A percentile compares a stretch with the other conserved stretches of the same genome.
Conservation (phyloP, 1,140 invertebrate species). For the Bombyx mandarina region DNA sequence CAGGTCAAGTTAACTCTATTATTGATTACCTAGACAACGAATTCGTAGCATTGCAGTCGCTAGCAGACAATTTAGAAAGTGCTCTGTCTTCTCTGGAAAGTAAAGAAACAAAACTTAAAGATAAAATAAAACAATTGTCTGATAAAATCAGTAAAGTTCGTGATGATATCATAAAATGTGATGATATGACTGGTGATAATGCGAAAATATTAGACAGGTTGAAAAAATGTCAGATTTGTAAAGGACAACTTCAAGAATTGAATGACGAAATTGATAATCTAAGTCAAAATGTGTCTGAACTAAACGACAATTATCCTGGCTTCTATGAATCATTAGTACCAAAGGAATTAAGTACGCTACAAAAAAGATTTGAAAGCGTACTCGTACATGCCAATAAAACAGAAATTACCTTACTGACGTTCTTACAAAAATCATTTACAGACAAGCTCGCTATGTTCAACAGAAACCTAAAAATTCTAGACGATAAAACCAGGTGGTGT, state of each 20-base stretch:
- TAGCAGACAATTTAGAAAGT: constrained; percentile 83
- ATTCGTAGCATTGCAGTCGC: constrained; percentile 81
- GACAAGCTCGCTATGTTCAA: constrained; percentile 88
- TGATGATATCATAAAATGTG: constrained; percentile 90
- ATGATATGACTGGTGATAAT: constrained; percentile 91
- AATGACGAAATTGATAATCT: constrained; percentile 79
- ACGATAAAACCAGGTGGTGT: constrained; percentile 95
- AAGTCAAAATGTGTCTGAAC: constrained; percentile 77
- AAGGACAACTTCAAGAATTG: constrained; percentile 77
- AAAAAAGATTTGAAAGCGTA: constrained; percentile 84
- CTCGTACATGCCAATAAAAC: constrained; percentile 84
- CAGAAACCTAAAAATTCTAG: constrained; percentile 82
- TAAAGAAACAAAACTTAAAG: constrained; percentile 80
- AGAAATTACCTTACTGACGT: constrained; percentile 82
- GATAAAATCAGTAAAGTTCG: constrained; percentile 82
- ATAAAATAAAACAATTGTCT: constrained; percentile 78
- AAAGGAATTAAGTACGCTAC: constrained; percentile 84
- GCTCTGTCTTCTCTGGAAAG: constrained; percentile 79
- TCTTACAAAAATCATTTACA: constrained; percentile 89
- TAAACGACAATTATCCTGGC: constrained; percentile 84
- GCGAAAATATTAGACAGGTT: constrained; percentile 85
- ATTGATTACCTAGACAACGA: constrained; percentile 81
- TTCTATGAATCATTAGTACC: constrained; percentile 82
- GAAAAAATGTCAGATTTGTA: constrained; percentile 79
- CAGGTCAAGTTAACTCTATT: constrained; percentile 79